phyloP scores from a whole-genome alignment of 2,888 invertebrate species.

The Agrochola litura region DNA sequence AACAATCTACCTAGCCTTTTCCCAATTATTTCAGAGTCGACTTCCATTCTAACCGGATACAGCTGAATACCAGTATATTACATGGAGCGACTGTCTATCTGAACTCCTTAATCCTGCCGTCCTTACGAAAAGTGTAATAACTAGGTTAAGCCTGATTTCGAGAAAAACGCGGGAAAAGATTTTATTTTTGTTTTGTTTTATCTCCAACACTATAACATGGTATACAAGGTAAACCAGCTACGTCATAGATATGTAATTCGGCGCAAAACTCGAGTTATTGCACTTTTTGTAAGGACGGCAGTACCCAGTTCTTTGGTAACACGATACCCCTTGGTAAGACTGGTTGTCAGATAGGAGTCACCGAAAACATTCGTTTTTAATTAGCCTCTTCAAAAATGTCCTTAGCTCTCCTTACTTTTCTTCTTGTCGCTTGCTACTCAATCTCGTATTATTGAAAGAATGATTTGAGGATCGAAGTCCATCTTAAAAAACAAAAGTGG shows the following conservation, averaged over 20 bases:
- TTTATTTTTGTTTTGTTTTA: too few relatives aligned
- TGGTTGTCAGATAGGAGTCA: background rate
- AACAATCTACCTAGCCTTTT: background rate
- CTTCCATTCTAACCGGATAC: background rate
- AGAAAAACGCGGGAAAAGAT: too few relatives aligned
- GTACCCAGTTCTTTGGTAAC: background rate
- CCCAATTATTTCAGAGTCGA: background rate
- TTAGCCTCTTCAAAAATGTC: background rate
- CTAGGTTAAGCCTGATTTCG: too few relatives aligned
- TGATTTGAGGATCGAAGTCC: too few relatives aligned
- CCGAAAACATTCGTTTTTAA: background rate
- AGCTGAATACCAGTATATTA: background rate
- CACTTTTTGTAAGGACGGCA: too few relatives aligned
- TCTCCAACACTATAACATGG: too few relatives aligned
- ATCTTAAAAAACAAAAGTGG: background rate
- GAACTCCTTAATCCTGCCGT: background rate
- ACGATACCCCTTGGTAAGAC: background rate
- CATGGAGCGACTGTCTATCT: background rate
- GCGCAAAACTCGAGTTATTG: too few relatives aligned
- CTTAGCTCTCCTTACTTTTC: background rate
- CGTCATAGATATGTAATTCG: too few relatives aligned
- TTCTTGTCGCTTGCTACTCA: background rate
- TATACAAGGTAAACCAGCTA: too few relatives aligned
- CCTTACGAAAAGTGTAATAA: too few relatives aligned
- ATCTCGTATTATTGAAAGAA: too few relatives aligned